Conservation (phyloP, 2,113 vertebrate species). For the Crotalus horridus region DNA sequence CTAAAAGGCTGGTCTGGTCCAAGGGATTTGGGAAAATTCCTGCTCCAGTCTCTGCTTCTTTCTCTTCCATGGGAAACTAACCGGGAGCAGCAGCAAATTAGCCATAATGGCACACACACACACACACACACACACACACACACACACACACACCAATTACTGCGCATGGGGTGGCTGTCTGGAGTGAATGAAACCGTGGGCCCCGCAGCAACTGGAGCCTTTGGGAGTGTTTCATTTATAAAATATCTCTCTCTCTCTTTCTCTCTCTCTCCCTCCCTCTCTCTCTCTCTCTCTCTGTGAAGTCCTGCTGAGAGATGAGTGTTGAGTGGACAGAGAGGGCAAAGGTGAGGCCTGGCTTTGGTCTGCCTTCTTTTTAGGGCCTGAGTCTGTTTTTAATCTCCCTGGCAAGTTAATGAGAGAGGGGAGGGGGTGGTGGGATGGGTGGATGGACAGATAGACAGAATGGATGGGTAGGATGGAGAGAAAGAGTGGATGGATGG, state of each 20-base stretch:
- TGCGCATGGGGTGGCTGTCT: fast-evolving
- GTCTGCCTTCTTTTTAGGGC: neutral
- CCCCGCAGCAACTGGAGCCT: neutral
- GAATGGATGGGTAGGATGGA: neutral
- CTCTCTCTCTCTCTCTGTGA: neutral
- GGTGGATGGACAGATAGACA: neutral
- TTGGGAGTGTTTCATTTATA: neutral
- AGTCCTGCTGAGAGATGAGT: neutral
- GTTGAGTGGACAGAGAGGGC: neutral
- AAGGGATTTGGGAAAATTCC: neutral
- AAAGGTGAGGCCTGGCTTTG: fast-evolving
- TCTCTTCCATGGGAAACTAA: neutral
- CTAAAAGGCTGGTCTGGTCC: no score
- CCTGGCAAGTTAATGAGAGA: neutral
- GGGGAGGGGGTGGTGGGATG: neutral
- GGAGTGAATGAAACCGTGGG: neutral
- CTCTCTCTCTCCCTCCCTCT: neutral
- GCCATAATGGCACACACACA: neutral
- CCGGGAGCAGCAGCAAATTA: neutral
- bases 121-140: no score
- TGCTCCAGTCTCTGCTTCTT: neutral
- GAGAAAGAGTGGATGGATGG: neutral
- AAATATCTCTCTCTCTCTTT: neutral
- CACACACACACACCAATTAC: no score
- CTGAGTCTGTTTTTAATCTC: neutral